Percentiles rank a stretch among this genome's conserved stretches.
Evolutionary conservation across 2,797 vertebrate species (phyloP).

Genomic region (Acipenser transmontanus): DNA sequence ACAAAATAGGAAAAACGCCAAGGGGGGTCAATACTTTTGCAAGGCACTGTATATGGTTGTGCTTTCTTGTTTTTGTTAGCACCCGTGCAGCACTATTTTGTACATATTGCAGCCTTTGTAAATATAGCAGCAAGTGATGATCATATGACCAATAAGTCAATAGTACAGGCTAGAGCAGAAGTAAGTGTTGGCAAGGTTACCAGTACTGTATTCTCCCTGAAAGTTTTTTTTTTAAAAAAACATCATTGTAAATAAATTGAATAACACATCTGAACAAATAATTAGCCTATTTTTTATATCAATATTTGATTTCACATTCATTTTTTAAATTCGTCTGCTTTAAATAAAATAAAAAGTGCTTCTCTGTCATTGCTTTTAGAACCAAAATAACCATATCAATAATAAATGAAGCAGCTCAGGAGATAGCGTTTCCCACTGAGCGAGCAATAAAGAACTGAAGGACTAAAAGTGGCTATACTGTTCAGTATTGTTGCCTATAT

Average conservation of each 20-base stretch:
- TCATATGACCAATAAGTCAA: too few species aligned
- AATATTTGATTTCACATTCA: neutral
- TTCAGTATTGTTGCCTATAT: neutral
- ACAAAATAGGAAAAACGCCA: too few species aligned
- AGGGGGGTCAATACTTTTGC: too few species aligned
- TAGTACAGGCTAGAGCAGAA: too few species aligned
- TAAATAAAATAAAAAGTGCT: neutral
- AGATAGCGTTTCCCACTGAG: constrained; percentile 14
- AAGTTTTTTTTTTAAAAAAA: too few species aligned
- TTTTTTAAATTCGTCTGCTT: neutral
- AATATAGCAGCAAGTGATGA: too few species aligned
- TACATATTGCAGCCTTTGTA: too few species aligned
- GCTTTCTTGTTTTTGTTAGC: too few species aligned
- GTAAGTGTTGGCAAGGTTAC: too few species aligned
- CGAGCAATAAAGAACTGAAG: neutral
- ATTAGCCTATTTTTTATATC: neutral
- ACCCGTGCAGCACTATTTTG: too few species aligned
- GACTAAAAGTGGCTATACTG: neutral
- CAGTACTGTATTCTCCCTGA: too few species aligned
- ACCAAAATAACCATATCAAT: constrained; percentile 17
- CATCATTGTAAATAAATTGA: neutral
- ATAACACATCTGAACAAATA: neutral
- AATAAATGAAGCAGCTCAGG: constrained; percentile 19
- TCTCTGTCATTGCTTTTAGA: constrained; percentile 1
- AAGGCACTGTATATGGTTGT: too few species aligned